These are phyloP conservation scores for Oenanthe oenanthe DNA, from an alignment of 2,113 vertebrate species.

Conservation along the genomic window DNA sequence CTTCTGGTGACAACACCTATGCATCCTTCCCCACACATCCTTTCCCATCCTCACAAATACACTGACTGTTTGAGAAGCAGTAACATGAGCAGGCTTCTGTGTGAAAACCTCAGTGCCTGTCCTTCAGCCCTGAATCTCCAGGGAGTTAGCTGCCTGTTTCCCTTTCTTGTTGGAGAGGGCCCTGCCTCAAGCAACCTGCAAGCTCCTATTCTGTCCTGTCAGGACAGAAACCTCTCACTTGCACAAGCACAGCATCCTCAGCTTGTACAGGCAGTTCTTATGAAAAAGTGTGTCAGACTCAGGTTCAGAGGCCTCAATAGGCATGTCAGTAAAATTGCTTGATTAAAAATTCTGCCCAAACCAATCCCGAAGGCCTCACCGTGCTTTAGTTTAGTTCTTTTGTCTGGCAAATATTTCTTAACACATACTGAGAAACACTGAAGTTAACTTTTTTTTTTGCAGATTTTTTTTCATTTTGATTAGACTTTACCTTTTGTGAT, in stretches of 20 bases:
- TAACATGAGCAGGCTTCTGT: neutral
- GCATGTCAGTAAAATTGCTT: accelerated
- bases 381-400: neutral
- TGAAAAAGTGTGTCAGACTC: accelerated
- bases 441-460: neutral
- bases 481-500: neutral
- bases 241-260: neutral
- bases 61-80: neutral
- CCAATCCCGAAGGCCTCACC: neutral
- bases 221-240: neutral
- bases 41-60: neutral
- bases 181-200: accelerated
- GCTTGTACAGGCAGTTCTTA: neutral
- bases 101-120: neutral
- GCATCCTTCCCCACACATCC: neutral
- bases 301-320: neutral
- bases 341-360: neutral
- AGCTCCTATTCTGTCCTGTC: accelerated
- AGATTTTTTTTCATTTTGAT: neutral
- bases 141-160: accelerated
- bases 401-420: neutral
- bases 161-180: accelerated
- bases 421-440: accelerated
- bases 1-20: neutral
- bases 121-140: neutral